Evolutionary conservation across 2,113 vertebrate species (phyloP), one percentile per base, ranked within the genome.

Genomic region (Tyto alba): DNA sequence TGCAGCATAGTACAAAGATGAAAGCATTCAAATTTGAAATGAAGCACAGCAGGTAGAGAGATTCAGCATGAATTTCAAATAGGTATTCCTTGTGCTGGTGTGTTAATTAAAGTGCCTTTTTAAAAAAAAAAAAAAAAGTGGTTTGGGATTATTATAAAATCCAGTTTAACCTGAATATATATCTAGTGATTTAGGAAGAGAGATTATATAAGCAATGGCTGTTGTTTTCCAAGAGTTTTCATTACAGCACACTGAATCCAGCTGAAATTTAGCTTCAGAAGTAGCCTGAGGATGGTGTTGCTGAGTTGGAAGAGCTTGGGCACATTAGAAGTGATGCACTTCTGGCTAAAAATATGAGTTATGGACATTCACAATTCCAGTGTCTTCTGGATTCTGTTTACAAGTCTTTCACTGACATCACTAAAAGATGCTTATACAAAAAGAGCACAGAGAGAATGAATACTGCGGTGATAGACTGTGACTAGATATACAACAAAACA

Each of bases 21-120:
- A 95, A 95, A 93, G 45, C 29, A 19, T 48, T 63, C 72, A 92
- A 80, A 57, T 93, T 87, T 66, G 80, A 91, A 85, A 93, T 47
- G 45, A 94, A 94, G 29, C 77, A 92, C 88, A 74, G 92, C 52
- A 82, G 94, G 89, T 73, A 55, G 41, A 13, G 26, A 41, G 19
- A 79, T 66, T 73, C 78, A 69, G 47, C 56, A 68, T 78, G 63
- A 96, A 89, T 97, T 97, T 96, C 59, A 95, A 93, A 88, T 47
- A 75, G 47, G 69, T 81, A 36, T n/a, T 59, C 80, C 45, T 62
- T 64, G 50, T 59, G n/a, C 14, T 92, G 45, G 1, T 4, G 29
- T 88, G 45, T 55, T 96, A 97, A 96, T 96, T 87, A 93, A 90
- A 81, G 22, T 0, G 6, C 6, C 14, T 30, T 47, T 47, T 47